These are phyloP conservation scores for Syrphus vitripennis DNA, from an alignment of 2,888 invertebrate species.

Conservation along the genomic window DNA sequence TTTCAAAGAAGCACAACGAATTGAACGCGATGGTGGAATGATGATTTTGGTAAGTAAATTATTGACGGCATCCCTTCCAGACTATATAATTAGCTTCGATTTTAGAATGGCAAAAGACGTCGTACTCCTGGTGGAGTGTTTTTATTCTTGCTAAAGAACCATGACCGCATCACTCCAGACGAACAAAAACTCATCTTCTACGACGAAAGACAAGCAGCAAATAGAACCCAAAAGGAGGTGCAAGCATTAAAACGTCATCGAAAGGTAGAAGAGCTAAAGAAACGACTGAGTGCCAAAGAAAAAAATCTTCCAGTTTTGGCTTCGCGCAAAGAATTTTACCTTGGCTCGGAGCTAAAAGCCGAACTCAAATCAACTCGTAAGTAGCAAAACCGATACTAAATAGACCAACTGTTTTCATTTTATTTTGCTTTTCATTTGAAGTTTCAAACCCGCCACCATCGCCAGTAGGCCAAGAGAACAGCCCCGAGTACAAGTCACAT, in stretches of 20 bases:
- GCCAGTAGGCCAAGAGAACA: slow-evolving; percentile 87
- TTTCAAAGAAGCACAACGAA: slow-evolving; percentile 89
- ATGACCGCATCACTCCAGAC: slow-evolving; percentile 85
- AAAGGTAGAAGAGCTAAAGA: slow-evolving; percentile 86
- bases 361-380: slow-evolving; percentile 76
- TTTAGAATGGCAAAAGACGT: slow-evolving; percentile 87
- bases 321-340: slow-evolving; percentile 76
- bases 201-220: slow-evolving; percentile 84
- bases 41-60: slow-evolving; percentile 86
- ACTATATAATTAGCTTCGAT: not conserved
- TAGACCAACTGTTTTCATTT: not conserved
- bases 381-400: not conserved
- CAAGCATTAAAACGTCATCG: slow-evolving; percentile 84
- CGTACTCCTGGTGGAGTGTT: slow-evolving; percentile 94
- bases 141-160: slow-evolving; percentile 89
- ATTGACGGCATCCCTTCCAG: accelerated
- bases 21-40: slow-evolving; percentile 94
- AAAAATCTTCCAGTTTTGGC: slow-evolving; percentile 77
- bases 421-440: slow-evolving; percentile 55
- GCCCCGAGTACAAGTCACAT: slow-evolving; percentile 85
- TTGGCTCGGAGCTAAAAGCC: slow-evolving; percentile 74
- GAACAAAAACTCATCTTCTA: slow-evolving; percentile 87
- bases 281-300: slow-evolving; percentile 82
- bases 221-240: slow-evolving; percentile 83
- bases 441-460: slow-evolving; percentile 90